Evolutionary conservation across 2,888 invertebrate species (phyloP), one percentile per base, ranked within the genome.

Genomic region (Listrodromus nycthemerus): DNA sequence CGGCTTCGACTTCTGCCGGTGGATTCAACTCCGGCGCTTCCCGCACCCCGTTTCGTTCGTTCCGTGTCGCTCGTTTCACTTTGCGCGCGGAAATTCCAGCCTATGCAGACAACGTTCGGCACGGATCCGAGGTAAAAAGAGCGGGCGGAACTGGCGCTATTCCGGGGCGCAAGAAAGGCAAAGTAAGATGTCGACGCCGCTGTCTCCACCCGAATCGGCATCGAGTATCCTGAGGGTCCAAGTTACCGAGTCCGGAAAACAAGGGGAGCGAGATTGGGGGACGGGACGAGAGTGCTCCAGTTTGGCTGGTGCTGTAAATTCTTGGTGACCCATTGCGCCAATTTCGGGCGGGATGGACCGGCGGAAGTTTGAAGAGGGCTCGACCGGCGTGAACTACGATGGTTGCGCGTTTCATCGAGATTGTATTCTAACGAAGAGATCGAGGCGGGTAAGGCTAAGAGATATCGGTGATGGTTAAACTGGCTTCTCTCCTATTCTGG

Each of bases 241-340:
- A 61, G 61, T 61, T 61, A 13, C 7, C 61, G n/a, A 61, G 61
- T 61, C 16, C 27, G 61, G 27, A 61, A 61, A 61, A 61, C 61
- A 61, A 61, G 27, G n/a, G 30, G 61, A 16, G 61, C 13, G n/a
- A 16, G 16, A 2, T 30, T 61, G 27, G n/a, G 16, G 13, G 61
- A 61, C 13, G n/a, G 30, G 37, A 7, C n/a, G 52, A 19, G n/a
- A 2, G 24, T n/a, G 65, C 30, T 27, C 61, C 61, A 75, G 63
- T 65, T 30, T 63, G 50, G 6, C 50, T 16, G n/a, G 67, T 16
- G 73, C 67, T 78, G 84, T 85, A 83, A 75, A 82, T 88, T 84
- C 86, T 80, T 78, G 70, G 74, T 87, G 87, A 89, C 85, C 85
- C 82, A 84, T 85, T 85, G 86, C 85, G 61, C 83, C 83, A 80